These are phyloP conservation scores for Tipula unca DNA, from an alignment of 2,888 invertebrate genomes.

Conservation along the genomic window DNA sequence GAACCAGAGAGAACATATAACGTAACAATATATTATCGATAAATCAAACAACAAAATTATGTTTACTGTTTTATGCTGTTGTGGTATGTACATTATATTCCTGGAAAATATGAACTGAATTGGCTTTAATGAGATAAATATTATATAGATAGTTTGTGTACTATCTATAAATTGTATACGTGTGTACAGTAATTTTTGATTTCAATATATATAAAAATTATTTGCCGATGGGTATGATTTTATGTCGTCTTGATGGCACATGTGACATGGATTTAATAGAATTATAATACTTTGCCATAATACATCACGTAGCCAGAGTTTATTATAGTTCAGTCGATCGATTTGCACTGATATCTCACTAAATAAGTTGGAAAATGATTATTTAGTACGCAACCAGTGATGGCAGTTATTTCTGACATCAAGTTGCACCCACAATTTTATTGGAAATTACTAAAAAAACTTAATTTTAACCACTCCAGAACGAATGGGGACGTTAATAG, in stretches of 20 bases:
- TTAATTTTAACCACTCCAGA: too few species aligned
- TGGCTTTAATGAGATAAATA: background rate
- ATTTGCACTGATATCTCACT: too few species aligned
- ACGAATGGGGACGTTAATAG: too few species aligned
- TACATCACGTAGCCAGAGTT: too few species aligned
- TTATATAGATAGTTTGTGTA: background rate
- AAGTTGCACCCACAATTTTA: too few species aligned
- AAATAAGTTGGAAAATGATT: too few species aligned
- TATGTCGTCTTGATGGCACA: background rate
- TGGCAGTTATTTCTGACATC: too few species aligned
- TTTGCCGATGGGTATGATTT: background rate
- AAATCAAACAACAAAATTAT: background rate
- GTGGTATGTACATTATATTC: background rate
- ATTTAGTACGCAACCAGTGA: too few species aligned
- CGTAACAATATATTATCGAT: background rate
- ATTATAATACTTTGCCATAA: too few species aligned
- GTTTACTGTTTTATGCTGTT: background rate
- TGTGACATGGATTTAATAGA: background rate
- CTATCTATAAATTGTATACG: background rate
- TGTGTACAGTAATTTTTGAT: background rate
- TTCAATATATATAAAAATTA: background rate
- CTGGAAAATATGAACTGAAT: background rate
- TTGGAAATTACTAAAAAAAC: too few species aligned
- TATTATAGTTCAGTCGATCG: too few species aligned
- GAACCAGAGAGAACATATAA: background rate